Evolutionary conservation across 2,113 vertebrate genomes (phyloP), one percentile per base, ranked within the genome.

Genomic region (Zosterops lateralis): DNA sequence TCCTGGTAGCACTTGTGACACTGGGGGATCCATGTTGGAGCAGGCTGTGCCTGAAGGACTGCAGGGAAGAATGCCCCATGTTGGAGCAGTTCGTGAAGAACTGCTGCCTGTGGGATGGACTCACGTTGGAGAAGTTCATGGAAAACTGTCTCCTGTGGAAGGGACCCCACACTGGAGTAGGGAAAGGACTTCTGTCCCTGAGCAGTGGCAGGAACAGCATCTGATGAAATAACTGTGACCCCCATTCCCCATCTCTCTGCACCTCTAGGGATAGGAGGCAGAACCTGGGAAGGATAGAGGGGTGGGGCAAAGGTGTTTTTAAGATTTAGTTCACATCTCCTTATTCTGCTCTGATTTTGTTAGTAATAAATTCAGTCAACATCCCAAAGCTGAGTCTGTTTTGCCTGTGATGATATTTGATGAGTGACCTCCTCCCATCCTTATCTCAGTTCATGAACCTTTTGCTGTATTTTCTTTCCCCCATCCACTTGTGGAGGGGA

Each of bases 121-220:
- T 51, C 36, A 18, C 3, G 3, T 0, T 32, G 44, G 53, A 67
- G 21, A 32, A 44, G 17, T 36, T 44, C 0, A 68, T 5, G 36
- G 53, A 68, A 53, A 60, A 45, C 54, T 45, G 47, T n/a, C 21
- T 45, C 22, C 22, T 38, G 54, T 38, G 28, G 17, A 38, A 38
- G 14, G 28, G 26, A 77, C 5, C 14, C 22, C 45, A 51, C 0
- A 3, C 6, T 61, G 73, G 38, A 36, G 12, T 4, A 53, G 32
- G 32, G 28, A 9, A 61, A 86, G 47, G 54, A 45, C 38, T 45
- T 14, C 12, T 38, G 15, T 60, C 32, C 32, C 54, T 13, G 32
- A 58, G 51, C 34, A 42, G 29, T 0, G 0, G 19, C 17, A 85
- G 20, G 36, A 76, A 31, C 17, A 58, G 18, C 32, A 44, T 26